phyloP scores from a whole-genome alignment of 2,797 vertebrate genomes.

The Loris lydekkerianus region DNA sequence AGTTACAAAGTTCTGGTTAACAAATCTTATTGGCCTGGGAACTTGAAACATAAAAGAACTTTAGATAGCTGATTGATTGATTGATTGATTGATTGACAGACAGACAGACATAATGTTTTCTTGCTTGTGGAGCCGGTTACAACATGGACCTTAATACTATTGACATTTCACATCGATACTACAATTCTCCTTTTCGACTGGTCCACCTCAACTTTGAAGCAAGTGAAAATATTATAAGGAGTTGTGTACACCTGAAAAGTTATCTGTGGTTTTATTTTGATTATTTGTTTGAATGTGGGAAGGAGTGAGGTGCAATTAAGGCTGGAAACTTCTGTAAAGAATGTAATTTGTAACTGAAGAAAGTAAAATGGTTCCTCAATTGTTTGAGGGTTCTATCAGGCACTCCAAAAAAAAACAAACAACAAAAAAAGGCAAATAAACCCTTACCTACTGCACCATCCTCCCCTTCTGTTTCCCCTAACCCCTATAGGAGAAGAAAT shows the following conservation, averaged over 20 bases:
- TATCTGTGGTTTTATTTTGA: background rate
- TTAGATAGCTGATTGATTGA: no score
- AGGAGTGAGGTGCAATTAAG: slow-evolving; percentile 6
- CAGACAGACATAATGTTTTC: no score
- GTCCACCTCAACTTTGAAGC: background rate
- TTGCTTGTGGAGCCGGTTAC: no score
- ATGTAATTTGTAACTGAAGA: background rate
- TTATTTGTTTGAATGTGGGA: background rate
- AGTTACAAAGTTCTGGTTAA: background rate
- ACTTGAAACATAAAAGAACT: background rate
- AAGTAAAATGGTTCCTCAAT: background rate
- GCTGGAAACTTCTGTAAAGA: background rate
- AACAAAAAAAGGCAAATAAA: no score
- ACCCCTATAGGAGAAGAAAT: background rate
- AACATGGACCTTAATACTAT: background rate
- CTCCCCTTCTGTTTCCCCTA: background rate
- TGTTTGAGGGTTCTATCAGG: background rate
- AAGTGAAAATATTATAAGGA: background rate
- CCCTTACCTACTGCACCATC: background rate
- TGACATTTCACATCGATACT: background rate
- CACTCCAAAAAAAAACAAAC: background rate
- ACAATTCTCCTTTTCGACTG: background rate
- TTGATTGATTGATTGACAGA: no score
- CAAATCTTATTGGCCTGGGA: background rate
- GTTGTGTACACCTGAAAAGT: background rate